These are phyloP conservation scores for Oplegnathus fasciatus DNA, from an alignment of 2,113 vertebrate species.

Conservation along the genomic window DNA sequence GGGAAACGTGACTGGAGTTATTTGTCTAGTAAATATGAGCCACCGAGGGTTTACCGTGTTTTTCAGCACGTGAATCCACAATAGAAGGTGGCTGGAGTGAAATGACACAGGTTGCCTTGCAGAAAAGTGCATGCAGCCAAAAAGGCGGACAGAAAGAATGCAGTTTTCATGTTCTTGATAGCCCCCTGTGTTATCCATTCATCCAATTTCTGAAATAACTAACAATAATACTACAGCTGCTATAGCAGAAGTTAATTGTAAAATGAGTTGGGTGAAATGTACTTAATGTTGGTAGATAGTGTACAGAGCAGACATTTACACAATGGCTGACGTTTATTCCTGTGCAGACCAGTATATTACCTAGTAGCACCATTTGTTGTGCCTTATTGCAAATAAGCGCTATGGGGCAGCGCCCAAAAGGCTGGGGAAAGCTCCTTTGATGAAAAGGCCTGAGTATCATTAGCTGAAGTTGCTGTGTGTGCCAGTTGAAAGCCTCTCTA, in stretches of 20 bases:
- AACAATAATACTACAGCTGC: constrained; percentile 31
- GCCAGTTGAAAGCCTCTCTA: constrained; percentile 68
- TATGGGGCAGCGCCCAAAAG: constrained; percentile 51
- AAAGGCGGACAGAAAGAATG: background rate
- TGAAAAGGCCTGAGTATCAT: constrained; percentile 73
- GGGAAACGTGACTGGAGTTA: constrained; percentile 69
- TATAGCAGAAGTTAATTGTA: constrained; percentile 49
- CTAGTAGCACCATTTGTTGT: constrained; percentile 61
- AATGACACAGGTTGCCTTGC: constrained; percentile 32
- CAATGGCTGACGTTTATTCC: constrained; percentile 49
- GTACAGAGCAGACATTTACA: constrained; percentile 39
- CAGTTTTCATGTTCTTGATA: constrained; percentile 19
- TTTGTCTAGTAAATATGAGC: constrained; percentile 70
- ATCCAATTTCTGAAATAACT: constrained; percentile 39
- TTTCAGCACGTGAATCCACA: constrained; percentile 23
- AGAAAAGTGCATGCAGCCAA: background rate
- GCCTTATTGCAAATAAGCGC: constrained; percentile 67
- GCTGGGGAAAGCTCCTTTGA: constrained; percentile 58
- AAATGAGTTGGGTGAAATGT: constrained; percentile 47
- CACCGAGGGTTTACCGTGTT: constrained; percentile 37
- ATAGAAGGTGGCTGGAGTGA: constrained; percentile 30
- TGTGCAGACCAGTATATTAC: constrained; percentile 51
- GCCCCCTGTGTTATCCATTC: constrained; percentile 17
- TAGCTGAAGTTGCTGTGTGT: constrained; percentile 62
- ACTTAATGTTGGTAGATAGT: constrained; percentile 58